Conservation (phyloP, 2,888 invertebrate genomes). For the Tenthredo amoena region DNA sequence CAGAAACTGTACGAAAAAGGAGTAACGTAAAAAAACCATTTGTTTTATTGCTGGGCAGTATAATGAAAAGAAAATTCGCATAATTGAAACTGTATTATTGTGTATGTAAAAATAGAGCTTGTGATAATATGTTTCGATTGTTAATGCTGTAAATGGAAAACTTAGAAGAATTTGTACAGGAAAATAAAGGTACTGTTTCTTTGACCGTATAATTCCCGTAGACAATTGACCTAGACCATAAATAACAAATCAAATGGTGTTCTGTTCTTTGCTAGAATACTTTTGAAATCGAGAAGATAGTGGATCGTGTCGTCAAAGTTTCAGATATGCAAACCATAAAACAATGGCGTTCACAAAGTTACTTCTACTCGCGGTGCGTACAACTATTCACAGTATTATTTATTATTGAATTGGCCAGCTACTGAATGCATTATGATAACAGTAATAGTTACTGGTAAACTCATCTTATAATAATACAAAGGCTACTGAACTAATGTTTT, state of each 20-base stretch:
- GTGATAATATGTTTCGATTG: neutral
- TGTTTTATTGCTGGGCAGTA: neutral
- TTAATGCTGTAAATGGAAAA: neutral
- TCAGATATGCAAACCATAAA: neutral
- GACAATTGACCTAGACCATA: neutral
- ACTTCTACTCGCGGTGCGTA: neutral
- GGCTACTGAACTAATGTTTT: too few relatives aligned
- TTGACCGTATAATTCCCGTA: neutral
- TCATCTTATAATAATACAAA: too few relatives aligned
- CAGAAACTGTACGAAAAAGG: neutral
- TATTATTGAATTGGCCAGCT: neutral
- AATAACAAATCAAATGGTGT: neutral
- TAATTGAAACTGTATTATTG: slow-evolving; percentile 14
- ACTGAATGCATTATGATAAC: neutral
- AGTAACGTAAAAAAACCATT: neutral
- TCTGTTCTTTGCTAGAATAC: neutral
- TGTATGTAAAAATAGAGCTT: neutral
- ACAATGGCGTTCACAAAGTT: neutral
- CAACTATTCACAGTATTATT: neutral
- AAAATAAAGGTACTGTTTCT: neutral
- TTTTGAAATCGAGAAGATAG: neutral
- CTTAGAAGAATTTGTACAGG: neutral
- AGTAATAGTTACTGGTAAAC: neutral
- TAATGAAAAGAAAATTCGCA: neutral
- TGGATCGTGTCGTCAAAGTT: neutral